phyloP scores from a whole-genome alignment of 2,113 vertebrate species.

The Hypocryptadius cinnamomeus region DNA sequence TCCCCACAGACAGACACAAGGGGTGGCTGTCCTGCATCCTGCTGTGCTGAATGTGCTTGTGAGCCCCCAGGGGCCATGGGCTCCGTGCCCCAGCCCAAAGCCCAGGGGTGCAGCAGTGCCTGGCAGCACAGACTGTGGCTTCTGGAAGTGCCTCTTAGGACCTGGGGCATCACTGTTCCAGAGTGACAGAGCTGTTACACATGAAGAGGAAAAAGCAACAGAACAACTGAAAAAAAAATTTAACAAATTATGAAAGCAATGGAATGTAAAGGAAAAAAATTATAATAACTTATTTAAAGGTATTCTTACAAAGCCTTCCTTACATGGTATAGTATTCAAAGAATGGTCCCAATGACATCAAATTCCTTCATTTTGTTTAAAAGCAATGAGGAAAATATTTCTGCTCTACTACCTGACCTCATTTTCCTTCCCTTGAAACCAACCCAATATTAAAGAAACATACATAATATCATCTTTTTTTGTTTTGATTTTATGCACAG shows the following conservation, averaged over 20 bases:
- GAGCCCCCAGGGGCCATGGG: not conserved
- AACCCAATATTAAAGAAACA: not conserved
- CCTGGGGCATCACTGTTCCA: not conserved
- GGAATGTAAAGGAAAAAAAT: constrained; percentile 45
- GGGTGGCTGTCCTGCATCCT: not conserved
- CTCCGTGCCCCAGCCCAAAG: not conserved
- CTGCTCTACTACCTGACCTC: not conserved
- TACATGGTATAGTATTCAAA: not conserved
- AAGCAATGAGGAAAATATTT: not conserved
- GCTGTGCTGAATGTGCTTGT: not conserved
- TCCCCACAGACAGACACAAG: not conserved
- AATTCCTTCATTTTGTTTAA: constrained; percentile 58
- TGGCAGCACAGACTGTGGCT: not conserved
- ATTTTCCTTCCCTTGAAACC: not conserved
- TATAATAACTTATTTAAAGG: constrained; percentile 57
- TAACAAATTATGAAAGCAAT: not conserved
- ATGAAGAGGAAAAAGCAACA: not conserved
- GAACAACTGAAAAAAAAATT: not conserved
- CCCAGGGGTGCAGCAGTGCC: not conserved
- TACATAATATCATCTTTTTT: not conserved
- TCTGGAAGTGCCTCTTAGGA: not conserved
- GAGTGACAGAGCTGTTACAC: not conserved
- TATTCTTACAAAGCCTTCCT: constrained; percentile 46
- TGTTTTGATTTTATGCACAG: not conserved
- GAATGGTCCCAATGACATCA: constrained; percentile 27